phyloP scores from a whole-genome alignment of 2,113 vertebrate species.

The Conger conger region DNA sequence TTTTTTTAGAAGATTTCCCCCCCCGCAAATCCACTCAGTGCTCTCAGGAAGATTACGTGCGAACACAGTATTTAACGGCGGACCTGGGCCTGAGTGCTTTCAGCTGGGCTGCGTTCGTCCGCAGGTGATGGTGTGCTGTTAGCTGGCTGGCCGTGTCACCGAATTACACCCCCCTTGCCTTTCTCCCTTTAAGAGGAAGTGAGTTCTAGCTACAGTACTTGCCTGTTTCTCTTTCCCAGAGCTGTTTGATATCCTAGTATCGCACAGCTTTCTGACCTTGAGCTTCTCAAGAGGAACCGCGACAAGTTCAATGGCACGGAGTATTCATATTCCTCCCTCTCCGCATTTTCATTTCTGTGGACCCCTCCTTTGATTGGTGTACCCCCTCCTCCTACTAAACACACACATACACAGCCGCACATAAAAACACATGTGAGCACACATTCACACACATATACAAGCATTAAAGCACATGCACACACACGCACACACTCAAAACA shows the following conservation, averaged over 20 bases:
- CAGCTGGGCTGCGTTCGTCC: neutral
- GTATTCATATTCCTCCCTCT: neutral
- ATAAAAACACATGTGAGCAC: too few relatives aligned
- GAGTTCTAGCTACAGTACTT: neutral
- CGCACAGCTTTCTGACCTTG: neutral
- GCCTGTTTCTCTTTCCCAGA: neutral
- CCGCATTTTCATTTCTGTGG: neutral
- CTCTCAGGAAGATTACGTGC: neutral
- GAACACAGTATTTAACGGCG: too few relatives aligned
- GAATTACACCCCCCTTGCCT: neutral
- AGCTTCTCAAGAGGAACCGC: neutral
- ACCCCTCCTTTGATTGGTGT: neutral
- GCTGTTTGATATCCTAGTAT: neutral
- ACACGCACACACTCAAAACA: neutral
- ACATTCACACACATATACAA: slow-evolving; percentile 6
- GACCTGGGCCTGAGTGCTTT: neutral
- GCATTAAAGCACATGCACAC: neutral
- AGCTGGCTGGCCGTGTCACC: neutral
- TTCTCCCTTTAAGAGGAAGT: neutral
- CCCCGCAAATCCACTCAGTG: neutral
- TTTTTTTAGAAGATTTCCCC: neutral
- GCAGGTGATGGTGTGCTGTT: neutral
- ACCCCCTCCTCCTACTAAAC: neutral
- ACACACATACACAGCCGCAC: neutral
- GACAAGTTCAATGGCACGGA: neutral